phyloP scores from a whole-genome alignment of 2,797 vertebrate genomes.

The Catostomus latipinnis region DNA sequence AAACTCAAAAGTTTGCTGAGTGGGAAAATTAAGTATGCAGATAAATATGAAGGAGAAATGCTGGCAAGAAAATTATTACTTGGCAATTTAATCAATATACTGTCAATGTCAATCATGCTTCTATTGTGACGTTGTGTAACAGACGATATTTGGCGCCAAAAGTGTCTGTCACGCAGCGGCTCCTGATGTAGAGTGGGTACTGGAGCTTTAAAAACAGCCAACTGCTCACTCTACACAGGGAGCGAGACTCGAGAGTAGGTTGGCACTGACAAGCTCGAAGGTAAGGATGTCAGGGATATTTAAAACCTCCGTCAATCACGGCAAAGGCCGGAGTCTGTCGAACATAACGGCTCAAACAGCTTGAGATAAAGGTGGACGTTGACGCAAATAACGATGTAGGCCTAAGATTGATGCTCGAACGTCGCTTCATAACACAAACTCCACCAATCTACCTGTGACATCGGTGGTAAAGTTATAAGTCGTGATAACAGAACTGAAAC shows the following conservation, averaged over 20 bases:
- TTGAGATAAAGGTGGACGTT: not conserved
- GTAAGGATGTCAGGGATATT: constrained; percentile 36
- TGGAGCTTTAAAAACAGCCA: not conserved
- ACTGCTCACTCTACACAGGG: not conserved
- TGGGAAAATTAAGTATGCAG: not conserved
- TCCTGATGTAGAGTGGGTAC: not conserved
- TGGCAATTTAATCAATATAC: not conserved
- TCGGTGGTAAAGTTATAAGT: not conserved
- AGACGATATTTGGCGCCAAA: not conserved
- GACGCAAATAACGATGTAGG: not conserved
- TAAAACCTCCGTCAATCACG: constrained; percentile 46
- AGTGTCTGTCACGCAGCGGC: not conserved
- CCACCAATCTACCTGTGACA: constrained; percentile 11
- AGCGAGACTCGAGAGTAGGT: not conserved
- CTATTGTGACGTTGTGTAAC: not conserved
- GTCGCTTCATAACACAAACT: constrained; percentile 18
- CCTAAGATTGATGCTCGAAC: constrained; percentile 3
- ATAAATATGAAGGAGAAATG: not conserved
- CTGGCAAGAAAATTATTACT: not conserved
- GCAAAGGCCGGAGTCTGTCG: not conserved
- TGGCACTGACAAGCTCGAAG: constrained; percentile 33
- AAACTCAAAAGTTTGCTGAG: no score
- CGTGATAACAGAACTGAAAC: not conserved
- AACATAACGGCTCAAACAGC: constrained; percentile 1
- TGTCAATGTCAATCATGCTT: no score